phyloP scores from a whole-genome alignment of 2,888 invertebrate genomes.

The Tillus elongatus region DNA sequence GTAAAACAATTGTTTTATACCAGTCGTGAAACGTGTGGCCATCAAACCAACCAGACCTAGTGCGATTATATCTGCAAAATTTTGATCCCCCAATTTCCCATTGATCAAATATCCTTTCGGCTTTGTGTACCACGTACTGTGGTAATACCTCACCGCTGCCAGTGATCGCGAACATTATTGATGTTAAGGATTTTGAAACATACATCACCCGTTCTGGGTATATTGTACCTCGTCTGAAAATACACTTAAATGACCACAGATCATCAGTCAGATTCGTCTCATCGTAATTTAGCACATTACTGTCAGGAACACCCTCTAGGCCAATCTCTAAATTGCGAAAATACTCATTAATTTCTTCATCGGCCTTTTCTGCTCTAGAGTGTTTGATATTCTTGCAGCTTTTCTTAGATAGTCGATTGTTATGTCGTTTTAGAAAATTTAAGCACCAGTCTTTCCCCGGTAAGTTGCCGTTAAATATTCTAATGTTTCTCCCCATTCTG shows the following conservation, averaged over 20 bases:
- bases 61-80: conserved; percentile 25
- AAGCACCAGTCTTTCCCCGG: conserved; percentile 10
- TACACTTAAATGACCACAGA: conserved; percentile 22
- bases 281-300: conserved; percentile 21
- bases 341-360: conserved; percentile 16
- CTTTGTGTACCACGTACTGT: conserved; percentile 29
- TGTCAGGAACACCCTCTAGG: conserved; percentile 15
- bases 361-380: conserved; percentile 13
- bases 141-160: conserved; percentile 25
- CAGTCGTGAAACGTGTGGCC: conserved; percentile 19
- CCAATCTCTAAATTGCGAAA: conserved; percentile 14
- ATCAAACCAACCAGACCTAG: conserved; percentile 26
- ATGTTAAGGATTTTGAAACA: conserved; percentile 25
- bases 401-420: conserved; percentile 9
- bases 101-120: conserved; percentile 24
- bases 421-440: conserved; percentile 12
- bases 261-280: conserved; percentile 30
- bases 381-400: conserved; percentile 18
- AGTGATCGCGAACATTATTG: conserved; percentile 26
- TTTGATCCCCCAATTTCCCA: conserved; percentile 30
- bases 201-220: conserved; percentile 29
- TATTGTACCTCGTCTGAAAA: conserved; percentile 20
- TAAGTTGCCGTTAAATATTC: conserved; percentile 9
- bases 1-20: conserved; percentile 21
- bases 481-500: conserved; percentile 7